Evolutionary conservation across 2,797 vertebrate genomes (phyloP), one percentile per base, ranked within the genome.

Genomic region (Pipistrellus nathusii): DNA sequence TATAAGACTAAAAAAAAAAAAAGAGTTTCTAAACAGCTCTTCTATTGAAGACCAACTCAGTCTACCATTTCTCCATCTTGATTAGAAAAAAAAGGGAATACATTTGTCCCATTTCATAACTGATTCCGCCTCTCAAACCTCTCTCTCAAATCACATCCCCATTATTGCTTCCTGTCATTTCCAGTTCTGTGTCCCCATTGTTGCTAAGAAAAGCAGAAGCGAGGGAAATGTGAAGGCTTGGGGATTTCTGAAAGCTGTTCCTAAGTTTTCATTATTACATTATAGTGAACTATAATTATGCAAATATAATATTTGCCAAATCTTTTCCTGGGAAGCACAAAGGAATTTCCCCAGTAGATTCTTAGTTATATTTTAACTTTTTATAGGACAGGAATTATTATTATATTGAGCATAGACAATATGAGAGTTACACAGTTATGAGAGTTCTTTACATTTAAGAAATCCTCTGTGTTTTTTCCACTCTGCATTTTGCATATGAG

Each of bases 171-270:
- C 95, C 96, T 95, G 96, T 91, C 94, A 68, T 82, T 96, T 97
- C 91, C 86, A 94, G 86, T 91, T 94, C 92, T 38, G 55, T 53
- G 72, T 92, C 77, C 64, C 77, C 44, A 84, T 94, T 94, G 95
- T 95, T 97, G 64, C 96, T 82, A 82, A 84, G 66, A 95, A 96
- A 96, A 97, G 96, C 84, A 91, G 96, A 97, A 97, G 96, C 90
- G 46, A 95, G 76, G 91, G 62, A 90, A 53, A 59, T 93, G 23
- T 68, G 64, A 94, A 83, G 77, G 87, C 69, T 81, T 93, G 97
- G 96, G 97, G 96, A 97, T 96, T 97, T 97, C 87, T 97, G 77
- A 88, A 94, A 88, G 38, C 76, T 92, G 38, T 71, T 95, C 83
- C 51, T 83, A 95, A 95, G 55, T 89, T 66, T 82, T 76, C 78